These are phyloP conservation scores for Dioctria linearis DNA, from an alignment of 2,888 invertebrate genomes.

Conservation along the genomic window DNA sequence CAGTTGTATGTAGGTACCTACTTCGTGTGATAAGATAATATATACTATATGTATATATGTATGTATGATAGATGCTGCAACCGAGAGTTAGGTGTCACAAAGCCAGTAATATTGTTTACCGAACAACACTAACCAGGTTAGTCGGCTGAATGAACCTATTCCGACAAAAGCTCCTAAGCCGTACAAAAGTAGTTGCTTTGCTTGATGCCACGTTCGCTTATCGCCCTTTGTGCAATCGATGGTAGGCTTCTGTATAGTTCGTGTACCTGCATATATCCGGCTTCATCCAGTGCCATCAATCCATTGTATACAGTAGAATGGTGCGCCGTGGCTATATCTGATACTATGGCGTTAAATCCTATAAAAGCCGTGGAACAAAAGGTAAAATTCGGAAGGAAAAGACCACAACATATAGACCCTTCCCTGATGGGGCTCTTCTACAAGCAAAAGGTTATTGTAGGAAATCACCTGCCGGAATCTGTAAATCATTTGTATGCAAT, in stretches of 20 bases:
- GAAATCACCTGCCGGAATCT: constrained; percentile 22
- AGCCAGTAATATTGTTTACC: not conserved
- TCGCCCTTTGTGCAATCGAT: not conserved
- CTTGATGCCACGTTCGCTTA: not conserved
- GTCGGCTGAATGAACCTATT: not conserved
- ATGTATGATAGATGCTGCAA: too few species aligned
- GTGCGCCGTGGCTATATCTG: not conserved
- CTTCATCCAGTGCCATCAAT: not conserved
- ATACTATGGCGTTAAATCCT: not conserved
- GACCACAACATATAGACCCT: not conserved
- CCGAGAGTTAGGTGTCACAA: not conserved
- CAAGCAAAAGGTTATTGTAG: not conserved
- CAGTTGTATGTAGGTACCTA: too few species aligned
- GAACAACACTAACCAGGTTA: constrained; percentile 7
- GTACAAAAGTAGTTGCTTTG: not conserved
- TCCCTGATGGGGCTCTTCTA: not conserved
- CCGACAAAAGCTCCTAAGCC: constrained; percentile 1
- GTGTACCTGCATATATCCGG: not conserved
- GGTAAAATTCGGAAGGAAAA: constrained; percentile 15
- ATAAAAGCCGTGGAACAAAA: not conserved
- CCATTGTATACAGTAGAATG: not conserved
- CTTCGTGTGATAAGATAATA: too few species aligned
- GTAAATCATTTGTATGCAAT: constrained; percentile 21
- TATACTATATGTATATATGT: too few species aligned
- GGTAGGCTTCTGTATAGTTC: not conserved